Evolutionary conservation across 2,113 vertebrate species (phyloP).

Genomic region (Phyllostomus hastatus): DNA sequence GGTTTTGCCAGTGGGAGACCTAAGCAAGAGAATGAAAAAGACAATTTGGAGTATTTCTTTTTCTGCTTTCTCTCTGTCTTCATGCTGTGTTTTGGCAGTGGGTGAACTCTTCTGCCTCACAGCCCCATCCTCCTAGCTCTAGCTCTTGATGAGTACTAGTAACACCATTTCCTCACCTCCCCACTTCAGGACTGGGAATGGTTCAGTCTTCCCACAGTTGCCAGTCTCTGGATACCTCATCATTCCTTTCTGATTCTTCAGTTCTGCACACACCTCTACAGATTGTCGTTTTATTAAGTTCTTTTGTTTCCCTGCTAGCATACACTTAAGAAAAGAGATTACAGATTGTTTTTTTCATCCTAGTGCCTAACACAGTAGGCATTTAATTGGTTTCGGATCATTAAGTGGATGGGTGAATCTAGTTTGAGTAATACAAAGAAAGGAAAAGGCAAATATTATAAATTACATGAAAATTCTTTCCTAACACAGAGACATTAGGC

Average conservation of each 20-base stretch:
- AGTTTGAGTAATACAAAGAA: slow-evolving; percentile 22
- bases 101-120: neutral
- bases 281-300: neutral
- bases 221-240: neutral
- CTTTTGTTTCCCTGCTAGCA: neutral
- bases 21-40: neutral
- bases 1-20: neutral
- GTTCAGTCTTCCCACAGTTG: neutral
- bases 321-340: neutral
- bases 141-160: neutral
- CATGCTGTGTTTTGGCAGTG: neutral
- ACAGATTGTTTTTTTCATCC: neutral
- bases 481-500: neutral
- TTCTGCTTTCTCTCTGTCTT: neutral
- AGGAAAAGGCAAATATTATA: slow-evolving; percentile 11
- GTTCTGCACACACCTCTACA: neutral
- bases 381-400: neutral
- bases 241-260: neutral
- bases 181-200: neutral
- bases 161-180: neutral
- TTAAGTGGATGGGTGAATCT: neutral
- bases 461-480: neutral
- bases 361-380: neutral
- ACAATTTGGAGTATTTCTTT: neutral
- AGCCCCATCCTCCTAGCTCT: neutral